These are phyloP conservation scores for Plebejus anna DNA, from an alignment of 2,888 invertebrate genomes.

Conservation along the genomic window DNA sequence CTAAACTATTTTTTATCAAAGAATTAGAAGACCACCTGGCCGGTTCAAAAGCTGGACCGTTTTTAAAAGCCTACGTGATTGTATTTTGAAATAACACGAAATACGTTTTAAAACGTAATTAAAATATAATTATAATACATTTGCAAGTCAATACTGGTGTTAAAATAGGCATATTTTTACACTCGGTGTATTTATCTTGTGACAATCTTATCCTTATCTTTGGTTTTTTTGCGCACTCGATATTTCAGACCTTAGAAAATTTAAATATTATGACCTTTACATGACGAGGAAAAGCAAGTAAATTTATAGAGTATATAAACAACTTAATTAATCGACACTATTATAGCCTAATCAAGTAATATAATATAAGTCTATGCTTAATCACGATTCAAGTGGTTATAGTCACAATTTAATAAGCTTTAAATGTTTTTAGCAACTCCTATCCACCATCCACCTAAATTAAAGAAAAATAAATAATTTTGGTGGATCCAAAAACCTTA, in stretches of 20 bases:
- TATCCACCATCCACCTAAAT: no score
- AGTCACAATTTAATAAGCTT: no score
- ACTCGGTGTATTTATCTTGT: background rate
- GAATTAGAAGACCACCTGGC: conserved; percentile 20
- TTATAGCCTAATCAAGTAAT: no score
- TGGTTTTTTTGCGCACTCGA: background rate
- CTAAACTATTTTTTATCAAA: conserved; percentile 8
- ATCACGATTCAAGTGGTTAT: no score
- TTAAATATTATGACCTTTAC: conserved; percentile 8
- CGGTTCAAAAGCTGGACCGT: background rate
- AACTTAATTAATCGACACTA: background rate
- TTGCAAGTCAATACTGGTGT: conserved; percentile 11
- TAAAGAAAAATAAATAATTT: no score
- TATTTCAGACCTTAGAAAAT: background rate
- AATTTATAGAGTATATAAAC: background rate
- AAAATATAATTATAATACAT: conserved; percentile 17
- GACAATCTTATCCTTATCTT: background rate
- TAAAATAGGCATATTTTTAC: conserved; percentile 5
- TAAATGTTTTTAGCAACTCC: no score
- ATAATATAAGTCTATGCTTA: no score
- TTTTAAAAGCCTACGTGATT: conserved; percentile 5
- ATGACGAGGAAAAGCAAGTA: background rate
- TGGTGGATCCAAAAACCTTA: no score
- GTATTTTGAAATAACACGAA: conserved; percentile 13
- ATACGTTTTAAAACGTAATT: conserved; percentile 1